Base-by-base conservation (phyloP, 2,888 invertebrate genomes). In the Nipponacmea schrenckii region DNA sequence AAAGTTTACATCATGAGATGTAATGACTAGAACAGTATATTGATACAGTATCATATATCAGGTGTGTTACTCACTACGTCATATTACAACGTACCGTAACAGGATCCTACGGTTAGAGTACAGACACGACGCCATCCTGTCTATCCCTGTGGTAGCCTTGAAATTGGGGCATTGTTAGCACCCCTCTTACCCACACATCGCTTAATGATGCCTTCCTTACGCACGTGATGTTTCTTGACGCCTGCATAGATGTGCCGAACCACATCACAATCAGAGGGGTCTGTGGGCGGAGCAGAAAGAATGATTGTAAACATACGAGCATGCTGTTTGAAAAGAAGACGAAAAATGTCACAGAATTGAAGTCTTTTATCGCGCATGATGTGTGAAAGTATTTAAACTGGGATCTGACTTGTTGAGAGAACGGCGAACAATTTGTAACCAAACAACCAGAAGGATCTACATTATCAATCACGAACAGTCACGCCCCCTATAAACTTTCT, bases 371-470 rank as follows among this genome's bases (percentile, higher is more conserved):
- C 56, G 20, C 56, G 24, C 56, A 56, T 56, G 20, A 24, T 24
- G 56, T 56, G 56, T 56, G 56, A 56, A 56, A 56, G 56, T 56
- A 56, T 56, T 24, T 24, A 24, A 56, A 24, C 56, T 14, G 24
- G 56, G 8, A 12, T 24, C 56, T 56, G 56, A 56, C 56, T 56
- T 56, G 56, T 56, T 56, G 56, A 56, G 56, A 56, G 56, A 56
- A 14, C 24, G 14, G 12, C 20, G 56, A 56, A 56, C 56, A 56
- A 56, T 56, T 56, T 56, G 56, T 56, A 56, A 56, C 56, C 56
- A 56, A 56, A 56, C 56, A 56, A 24, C 24, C 3, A 56, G 20
- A 24, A 56, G 20, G 56, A 24, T 20, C 20, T 24, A 56, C 24
- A 20, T 12, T 10, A 56, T 12, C 56, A 10, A 24, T 56, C 56